Percentiles rank a stretch among this genome's conserved stretches.
phyloP scores from a whole-genome alignment of 2,113 vertebrate genomes.

The Mionectes macconnelli region DNA sequence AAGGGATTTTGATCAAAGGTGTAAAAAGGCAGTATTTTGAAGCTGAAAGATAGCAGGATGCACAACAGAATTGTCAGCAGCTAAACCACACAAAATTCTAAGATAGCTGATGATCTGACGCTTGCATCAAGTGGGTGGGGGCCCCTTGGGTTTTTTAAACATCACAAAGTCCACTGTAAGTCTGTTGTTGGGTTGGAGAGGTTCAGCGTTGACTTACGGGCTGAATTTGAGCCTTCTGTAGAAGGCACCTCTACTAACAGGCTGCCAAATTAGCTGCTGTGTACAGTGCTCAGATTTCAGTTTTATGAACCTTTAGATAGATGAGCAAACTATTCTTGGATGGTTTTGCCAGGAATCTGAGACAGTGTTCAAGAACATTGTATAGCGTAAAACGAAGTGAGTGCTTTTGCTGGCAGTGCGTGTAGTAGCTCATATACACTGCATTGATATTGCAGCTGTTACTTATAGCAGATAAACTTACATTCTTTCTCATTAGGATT shows the following conservation, averaged over 20 bases:
- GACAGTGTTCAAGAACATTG: neutral
- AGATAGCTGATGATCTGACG: neutral
- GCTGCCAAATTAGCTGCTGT: neutral
- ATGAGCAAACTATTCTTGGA: neutral
- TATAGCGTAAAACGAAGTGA: neutral
- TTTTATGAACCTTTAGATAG: neutral
- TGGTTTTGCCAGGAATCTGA: neutral
- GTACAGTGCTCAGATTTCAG: neutral
- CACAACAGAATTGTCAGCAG: neutral
- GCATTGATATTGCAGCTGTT: neutral
- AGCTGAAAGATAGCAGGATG: neutral
- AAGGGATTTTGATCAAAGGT: neutral
- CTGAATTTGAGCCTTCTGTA: neutral
- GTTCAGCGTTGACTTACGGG: neutral
- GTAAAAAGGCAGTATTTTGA: neutral
- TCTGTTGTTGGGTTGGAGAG: neutral
- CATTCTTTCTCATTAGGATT: conserved; percentile 68
- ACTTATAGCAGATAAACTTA: neutral
- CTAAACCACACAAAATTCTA: neutral
- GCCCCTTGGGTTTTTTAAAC: neutral
- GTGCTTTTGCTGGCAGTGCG: neutral
- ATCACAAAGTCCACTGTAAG: neutral
- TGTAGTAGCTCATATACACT: neutral
- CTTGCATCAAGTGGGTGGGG: neutral
- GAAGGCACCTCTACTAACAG: neutral